phyloP scores from a whole-genome alignment of 53 echinoderm and acorn worm genomes.

The Holothuria leucospilota region DNA sequence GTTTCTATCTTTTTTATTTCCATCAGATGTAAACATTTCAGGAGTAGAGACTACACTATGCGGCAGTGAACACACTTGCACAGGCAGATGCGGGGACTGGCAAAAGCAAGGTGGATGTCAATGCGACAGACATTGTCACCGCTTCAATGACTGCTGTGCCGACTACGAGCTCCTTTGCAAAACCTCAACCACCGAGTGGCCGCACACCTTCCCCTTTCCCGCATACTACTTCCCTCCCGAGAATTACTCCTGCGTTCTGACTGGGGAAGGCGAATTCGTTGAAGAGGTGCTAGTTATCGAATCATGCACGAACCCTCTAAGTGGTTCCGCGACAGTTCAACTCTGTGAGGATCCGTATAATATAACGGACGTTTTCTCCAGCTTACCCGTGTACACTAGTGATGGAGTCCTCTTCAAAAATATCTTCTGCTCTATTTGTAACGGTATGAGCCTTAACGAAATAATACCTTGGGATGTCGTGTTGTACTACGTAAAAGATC shows the following conservation, averaged over 20 bases:
- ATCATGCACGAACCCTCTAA: background rate
- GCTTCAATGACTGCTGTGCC: slow-evolving; percentile 56
- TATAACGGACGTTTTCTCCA: slow-evolving; percentile 64
- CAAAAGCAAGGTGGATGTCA: slow-evolving; percentile 39
- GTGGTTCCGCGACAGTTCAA: background rate
- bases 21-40: slow-evolving; percentile 31
- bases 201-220: background rate
- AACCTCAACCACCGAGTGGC: background rate
- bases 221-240: background rate
- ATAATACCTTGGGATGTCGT: slow-evolving; percentile 55
- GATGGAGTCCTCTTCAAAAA: slow-evolving; percentile 66
- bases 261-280: background rate
- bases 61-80: slow-evolving; percentile 47
- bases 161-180: slow-evolving; percentile 44
- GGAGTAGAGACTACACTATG: slow-evolving; percentile 37
- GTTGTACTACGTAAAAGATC: background rate
- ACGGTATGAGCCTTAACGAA: slow-evolving; percentile 21
- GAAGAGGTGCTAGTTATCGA: slow-evolving; percentile 36
- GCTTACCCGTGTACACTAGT: slow-evolving; percentile 67
- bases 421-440: slow-evolving; percentile 80
- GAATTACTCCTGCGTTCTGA: background rate
- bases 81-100: slow-evolving; percentile 49
- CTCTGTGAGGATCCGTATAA: slow-evolving; percentile 46
- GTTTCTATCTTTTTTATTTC: background rate
- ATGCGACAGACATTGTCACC: slow-evolving; percentile 41